Evolutionary conservation across 1,140 invertebrate species (phyloP), one percentile per base, ranked within the genome.

Genomic region (Zaprionus ornatus): DNA sequence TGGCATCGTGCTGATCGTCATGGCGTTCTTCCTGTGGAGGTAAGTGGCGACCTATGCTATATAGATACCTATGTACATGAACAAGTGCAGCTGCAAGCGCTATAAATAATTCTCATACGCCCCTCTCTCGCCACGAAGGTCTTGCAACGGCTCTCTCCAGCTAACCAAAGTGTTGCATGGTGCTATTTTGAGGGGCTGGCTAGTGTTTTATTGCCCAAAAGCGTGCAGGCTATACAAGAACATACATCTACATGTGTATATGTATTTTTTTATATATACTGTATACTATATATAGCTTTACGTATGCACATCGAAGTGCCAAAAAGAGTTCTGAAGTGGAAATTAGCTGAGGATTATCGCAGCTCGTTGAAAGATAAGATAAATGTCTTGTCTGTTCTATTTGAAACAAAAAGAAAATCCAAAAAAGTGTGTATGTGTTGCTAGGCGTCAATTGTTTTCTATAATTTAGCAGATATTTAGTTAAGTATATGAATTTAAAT

Each of bases 21-120:
- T 95, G 82, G 95, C 95, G 57, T 95, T 97, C 91, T 93, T 97
- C 65, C 92, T 97, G 27, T 97, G 96, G 96, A 96, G 96, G 96
- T 96, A 94, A 94, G 94, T 94, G 77, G 91, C 73, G 91, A 55
- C 86, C 79, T 67, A 29, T 56, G 40, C 40, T 42, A 10, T 45
- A 17, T 3, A 45, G 7, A 45, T 9, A 17, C 5, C 2, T 37
- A 37, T 5, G 23, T 54, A 17, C 35, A n/a, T 17, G 21, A 45
- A 55, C 80, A 82, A 76, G 75, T 75, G 75, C 59, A 42, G 75
- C 52, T 61, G 74, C 79, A 50, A 23, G 19, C 4, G 45, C 52
- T 55, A 55, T 55, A 25, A 55, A 50, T 50, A 50, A 19, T 21
- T 9, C 4, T 1, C 19, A 13, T n/a, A 13, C 4, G 17, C 19